These are phyloP conservation scores for Calameuta idolon DNA, from an alignment of 2,888 invertebrate species.

Conservation along the genomic window DNA sequence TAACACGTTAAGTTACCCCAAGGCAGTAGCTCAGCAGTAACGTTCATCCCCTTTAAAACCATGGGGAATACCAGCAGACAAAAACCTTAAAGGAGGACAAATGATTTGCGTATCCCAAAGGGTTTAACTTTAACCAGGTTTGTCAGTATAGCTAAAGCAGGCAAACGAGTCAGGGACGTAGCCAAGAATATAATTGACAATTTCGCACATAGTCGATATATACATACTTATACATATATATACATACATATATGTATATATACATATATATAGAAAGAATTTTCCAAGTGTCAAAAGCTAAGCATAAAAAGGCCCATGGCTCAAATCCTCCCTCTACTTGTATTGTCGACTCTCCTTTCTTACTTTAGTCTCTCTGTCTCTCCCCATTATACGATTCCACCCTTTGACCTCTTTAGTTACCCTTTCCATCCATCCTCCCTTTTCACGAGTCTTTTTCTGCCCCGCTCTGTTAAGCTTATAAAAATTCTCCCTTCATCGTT, in stretches of 20 bases:
- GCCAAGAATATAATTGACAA: neutral
- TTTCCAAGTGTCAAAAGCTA: neutral
- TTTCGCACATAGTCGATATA: neutral
- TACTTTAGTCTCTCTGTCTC: neutral
- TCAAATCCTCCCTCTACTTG: neutral
- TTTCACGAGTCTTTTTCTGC: neutral
- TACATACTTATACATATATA: too few relatives aligned
- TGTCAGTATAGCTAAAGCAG: neutral
- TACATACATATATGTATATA: too few relatives aligned
- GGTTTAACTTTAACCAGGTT: neutral
- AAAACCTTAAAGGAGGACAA: neutral
- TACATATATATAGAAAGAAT: neutral
- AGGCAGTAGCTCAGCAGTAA: neutral
- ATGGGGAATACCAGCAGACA: neutral
- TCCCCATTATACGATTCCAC: neutral
- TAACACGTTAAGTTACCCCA: neutral
- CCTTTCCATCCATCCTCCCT: slow-evolving; percentile 1
- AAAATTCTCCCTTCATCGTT: neutral
- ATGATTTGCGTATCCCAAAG: neutral
- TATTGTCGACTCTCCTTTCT: neutral
- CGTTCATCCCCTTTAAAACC: neutral
- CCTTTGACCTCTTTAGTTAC: slow-evolving; percentile 1
- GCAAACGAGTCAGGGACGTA: neutral
- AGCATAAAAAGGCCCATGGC: neutral
- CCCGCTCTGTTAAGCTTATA: slow-evolving; percentile 2